phyloP scores from a whole-genome alignment of 2,888 invertebrate genomes.

The Cinara cedri region DNA sequence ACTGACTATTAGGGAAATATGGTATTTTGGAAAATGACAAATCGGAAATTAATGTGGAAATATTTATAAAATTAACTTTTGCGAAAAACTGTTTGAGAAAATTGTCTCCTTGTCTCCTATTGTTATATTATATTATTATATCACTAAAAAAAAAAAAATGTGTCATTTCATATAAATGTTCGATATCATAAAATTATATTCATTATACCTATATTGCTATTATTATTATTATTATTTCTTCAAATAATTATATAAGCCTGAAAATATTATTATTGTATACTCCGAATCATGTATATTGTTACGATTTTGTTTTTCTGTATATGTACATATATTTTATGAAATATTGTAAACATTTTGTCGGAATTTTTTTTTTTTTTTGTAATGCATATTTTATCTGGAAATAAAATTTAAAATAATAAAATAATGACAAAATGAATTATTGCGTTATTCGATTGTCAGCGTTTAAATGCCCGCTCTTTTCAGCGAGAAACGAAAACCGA shows the following conservation, averaged over 20 bases:
- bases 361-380: constrained; percentile 22
- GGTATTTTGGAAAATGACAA: too few species aligned
- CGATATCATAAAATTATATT: neutral
- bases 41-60: too few species aligned
- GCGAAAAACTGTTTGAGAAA: too few species aligned
- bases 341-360: neutral
- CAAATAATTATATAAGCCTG: constrained; percentile 15
- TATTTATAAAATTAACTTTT: too few species aligned
- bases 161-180: neutral
- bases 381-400: constrained; percentile 22
- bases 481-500: neutral
- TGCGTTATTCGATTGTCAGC: neutral
- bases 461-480: too few species aligned
- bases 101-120: too few species aligned
- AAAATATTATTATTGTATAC: neutral
- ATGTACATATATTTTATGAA: too few species aligned
- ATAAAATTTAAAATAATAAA: neutral
- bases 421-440: constrained; percentile 20
- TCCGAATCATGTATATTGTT: neutral
- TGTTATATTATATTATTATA: too few species aligned
- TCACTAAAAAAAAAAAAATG: too few species aligned
- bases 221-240: too few species aligned
- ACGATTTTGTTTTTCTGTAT: constrained; percentile 22
- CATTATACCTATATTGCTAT: neutral
- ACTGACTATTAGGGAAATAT: too few species aligned